Evolutionary conservation across 2,888 invertebrate species (phyloP), one percentile per base, ranked within the genome.

Genomic region (Spialia ferax): DNA sequence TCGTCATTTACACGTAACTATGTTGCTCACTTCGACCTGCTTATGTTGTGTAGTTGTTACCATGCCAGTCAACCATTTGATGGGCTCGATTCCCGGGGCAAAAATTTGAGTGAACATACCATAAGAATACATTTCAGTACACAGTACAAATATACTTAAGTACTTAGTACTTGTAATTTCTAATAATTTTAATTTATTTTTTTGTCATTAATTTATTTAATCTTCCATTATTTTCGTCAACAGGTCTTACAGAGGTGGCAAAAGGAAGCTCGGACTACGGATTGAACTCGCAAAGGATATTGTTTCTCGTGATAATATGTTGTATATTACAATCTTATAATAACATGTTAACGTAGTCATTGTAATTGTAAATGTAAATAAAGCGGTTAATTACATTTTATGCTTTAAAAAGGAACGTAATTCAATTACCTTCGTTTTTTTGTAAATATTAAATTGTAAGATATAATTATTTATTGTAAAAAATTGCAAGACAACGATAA

Each of bases 201-300:
- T n/a, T n/a, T n/a, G n/a, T n/a, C n/a, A n/a, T n/a, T n/a, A n/a
- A 48, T 48, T 5, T 48, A 6, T 48, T 48, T 48, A 42, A 7
- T 50, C 2, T 50, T 18, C 5, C 18, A 13, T 23, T 1, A 6
- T 50, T 50, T 50, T 50, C 7, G 13, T 66, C 18, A 56, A 15
- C 88, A 93, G 93, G 93, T 86, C 85, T 93, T 0, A 93, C 93
- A 1, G 93, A 92, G 79, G 86, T 87, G 0, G 91, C 91, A 0
- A 93, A 92, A 75, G 90, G 87, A 1, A 81, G 81, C 68, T 78
- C 85, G 0, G 73, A 81, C 52, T 77, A 71, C 52, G 18, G 71
- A 69, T 74, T 79, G 55, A 75, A 77, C 69, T 74, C 76, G 68
- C 78, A 82, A 75, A 80, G 82, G 75, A 84, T 78, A 55, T 73